Evolutionary conservation across 2,113 vertebrate genomes (phyloP).

Genomic region (Cariama cristata): DNA sequence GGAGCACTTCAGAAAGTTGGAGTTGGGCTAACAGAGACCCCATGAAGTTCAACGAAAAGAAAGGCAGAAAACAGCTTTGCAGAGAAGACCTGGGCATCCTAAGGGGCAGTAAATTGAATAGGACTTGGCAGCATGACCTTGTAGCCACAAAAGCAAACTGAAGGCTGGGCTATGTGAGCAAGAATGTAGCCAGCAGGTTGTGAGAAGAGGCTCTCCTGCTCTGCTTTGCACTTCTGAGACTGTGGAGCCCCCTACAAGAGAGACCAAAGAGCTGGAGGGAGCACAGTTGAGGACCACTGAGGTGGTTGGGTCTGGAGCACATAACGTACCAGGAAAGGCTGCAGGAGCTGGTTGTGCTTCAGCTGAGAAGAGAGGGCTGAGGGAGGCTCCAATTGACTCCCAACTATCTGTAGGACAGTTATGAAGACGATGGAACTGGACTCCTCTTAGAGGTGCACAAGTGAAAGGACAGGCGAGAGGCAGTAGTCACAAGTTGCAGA

Average conservation of each 20-base stretch:
- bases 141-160: background rate
- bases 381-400: background rate
- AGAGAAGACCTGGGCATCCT: background rate
- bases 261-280: background rate
- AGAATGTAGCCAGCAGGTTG: background rate
- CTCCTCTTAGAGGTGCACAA: background rate
- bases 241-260: background rate
- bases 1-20: background rate
- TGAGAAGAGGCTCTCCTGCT: background rate
- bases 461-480: background rate
- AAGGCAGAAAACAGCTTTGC: background rate
- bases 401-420: background rate
- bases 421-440: background rate
- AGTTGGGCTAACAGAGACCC: background rate
- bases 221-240: background rate
- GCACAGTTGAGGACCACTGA: rapidly evolving
- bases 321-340: rapidly evolving
- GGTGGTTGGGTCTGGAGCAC: background rate
- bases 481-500: background rate
- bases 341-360: background rate
- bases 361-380: background rate
- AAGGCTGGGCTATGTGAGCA: background rate
- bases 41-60: background rate
- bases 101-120: background rate
- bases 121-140: background rate